phyloP scores from a whole-genome alignment of 2,113 vertebrate genomes.

The Oryzias celebensis region DNA sequence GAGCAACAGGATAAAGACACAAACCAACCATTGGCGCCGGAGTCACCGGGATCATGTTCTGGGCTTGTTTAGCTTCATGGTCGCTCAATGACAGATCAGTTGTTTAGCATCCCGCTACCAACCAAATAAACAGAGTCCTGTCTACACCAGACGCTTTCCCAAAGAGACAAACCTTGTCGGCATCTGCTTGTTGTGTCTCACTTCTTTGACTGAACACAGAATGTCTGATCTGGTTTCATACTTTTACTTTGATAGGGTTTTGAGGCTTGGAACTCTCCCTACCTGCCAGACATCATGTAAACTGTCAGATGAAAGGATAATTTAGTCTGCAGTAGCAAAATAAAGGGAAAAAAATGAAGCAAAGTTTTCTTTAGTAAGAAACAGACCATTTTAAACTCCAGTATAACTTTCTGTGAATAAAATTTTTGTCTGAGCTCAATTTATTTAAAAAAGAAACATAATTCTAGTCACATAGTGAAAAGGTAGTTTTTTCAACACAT shows the following conservation, averaged over 20 bases:
- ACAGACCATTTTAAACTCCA: too few species aligned
- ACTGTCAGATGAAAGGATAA: slow-evolving; percentile 15
- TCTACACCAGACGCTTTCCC: slow-evolving; percentile 2
- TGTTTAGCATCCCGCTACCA: slow-evolving; percentile 54
- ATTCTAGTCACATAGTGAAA: too few species aligned
- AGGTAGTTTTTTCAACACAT: too few species aligned
- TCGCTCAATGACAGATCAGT: slow-evolving; percentile 41
- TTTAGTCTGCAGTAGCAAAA: neutral
- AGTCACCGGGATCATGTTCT: slow-evolving; percentile 40
- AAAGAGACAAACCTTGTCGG: slow-evolving; percentile 16
- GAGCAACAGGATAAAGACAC: slow-evolving; percentile 40
- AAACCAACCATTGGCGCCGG: slow-evolving; percentile 35
- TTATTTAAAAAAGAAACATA: too few species aligned
- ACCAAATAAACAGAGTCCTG: slow-evolving; percentile 61
- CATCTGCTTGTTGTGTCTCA: slow-evolving; percentile 54
- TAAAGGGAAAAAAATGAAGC: neutral
- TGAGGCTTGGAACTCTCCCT: slow-evolving; percentile 22
- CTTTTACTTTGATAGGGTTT: slow-evolving; percentile 27
- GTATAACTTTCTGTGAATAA: too few species aligned
- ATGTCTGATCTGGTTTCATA: slow-evolving; percentile 37
- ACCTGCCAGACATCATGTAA: slow-evolving; percentile 21
- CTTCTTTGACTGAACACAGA: slow-evolving; percentile 26
- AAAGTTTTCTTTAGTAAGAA: neutral
- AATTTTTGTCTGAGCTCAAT: too few species aligned
- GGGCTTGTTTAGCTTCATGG: slow-evolving; percentile 55